Evolutionary conservation across 2,888 invertebrate genomes (phyloP), one percentile per base, ranked within the genome.

Genomic region (Xylophagus ater): DNA sequence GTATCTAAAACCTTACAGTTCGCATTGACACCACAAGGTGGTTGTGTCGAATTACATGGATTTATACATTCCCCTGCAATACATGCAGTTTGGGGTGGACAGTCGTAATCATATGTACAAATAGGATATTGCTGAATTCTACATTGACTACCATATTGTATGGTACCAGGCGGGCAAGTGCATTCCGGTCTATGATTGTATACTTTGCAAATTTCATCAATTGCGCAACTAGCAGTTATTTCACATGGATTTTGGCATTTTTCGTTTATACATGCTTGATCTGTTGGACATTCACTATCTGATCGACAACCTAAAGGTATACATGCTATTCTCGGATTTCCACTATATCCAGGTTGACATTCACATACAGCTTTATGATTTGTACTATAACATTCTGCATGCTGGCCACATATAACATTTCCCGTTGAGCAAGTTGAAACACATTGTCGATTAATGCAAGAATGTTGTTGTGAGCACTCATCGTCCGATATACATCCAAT

Each of bases 281-380:
- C 77, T 2, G 73, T 68, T 4, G 88, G 86, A 57, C 92, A 92
- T 49, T 92, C 88, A 0, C 73, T 70, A 57, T 88, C 78, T 12
- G 74, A 68, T 41, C 81, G 74, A 56, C 92, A 90, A 37, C 82
- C 84, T n/a, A 85, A 70, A n/a, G 80, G 72, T 10, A 74, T 72
- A 55, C 92, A 92, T 6, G 78, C 72, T 10, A 81, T 66, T 41
- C 77, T 74, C 3, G 90, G 85, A 59, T 90, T 84, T 26, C 90
- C 90, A 25, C 75, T 75, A 45, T 78, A 79, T 19, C 87, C 88
- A 25, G 83, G 76, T 36, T 76, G 75, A 62, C 90, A 92, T 50
- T 83, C 81, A 55, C 92, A 92, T 2, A 85, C 72, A 1, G 86
- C 81, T 30, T 80, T 74, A 59, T 92, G 89, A 51, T 82, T 77